Base-by-base conservation (phyloP, 2,888 invertebrate species). In the Archips crataeganus region DNA sequence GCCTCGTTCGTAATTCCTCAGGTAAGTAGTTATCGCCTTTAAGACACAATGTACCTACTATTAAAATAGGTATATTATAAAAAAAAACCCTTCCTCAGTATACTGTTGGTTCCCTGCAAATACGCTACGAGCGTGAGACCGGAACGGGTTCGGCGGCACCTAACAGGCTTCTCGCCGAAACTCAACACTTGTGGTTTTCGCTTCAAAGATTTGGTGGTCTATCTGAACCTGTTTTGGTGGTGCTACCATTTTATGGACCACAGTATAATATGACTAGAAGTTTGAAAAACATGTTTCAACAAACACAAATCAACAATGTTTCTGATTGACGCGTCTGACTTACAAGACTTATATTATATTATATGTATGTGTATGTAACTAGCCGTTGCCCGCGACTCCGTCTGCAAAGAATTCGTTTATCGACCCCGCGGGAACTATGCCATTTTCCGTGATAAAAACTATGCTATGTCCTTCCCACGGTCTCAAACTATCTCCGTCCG, bases 61-160 rank as follows among this genome's bases (percentile, higher is more conserved):
- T 4, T 6, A 6, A 39, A n/a, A 4, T 49, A 49, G 1, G 5
- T n/a, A 49, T n/a, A n/a, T 49, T 4, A 49, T n/a, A 49, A 3
- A 49, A 11, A 13, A 54, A 54, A 54, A 23, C 8, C 15, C 23
- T 54, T 23, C 54, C 23, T 49, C n/a, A n/a, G 13, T 8, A 15
- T 15, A 54, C 6, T 54, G 51, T 11, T 23, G 13, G 9, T 59
- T 72, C 36, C 23, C 62, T 42, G 64, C 73, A 51, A 69, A 60
- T 51, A 42, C 54, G 57, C 83, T 84, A 87, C 85, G 80, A 85
- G 80, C 90, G 90, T 90, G 90, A 73, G 90, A 90, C 90, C 90
- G 90, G 90, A 89, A 84, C 85, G 79, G 54, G 76, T 74, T 79
- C 79, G 79, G 80, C 79, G 70, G 81, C 82, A 83, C 81, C 78